Conservation (phyloP, 2,113 vertebrate species). For the Melanerpes formicivorus region DNA sequence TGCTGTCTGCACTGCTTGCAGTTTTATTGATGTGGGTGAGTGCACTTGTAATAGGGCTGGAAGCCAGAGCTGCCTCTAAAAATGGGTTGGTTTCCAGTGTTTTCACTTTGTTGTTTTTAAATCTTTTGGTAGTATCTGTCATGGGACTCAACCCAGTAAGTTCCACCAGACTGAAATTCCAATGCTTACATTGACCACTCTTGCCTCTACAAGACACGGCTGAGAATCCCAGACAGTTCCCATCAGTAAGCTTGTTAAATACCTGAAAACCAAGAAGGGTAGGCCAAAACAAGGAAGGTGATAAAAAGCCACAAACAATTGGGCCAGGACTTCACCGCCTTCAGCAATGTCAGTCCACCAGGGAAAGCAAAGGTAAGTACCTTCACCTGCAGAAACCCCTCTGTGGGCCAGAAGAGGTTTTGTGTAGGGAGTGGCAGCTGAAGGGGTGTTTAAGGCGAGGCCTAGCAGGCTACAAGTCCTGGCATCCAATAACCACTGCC, state of each 20-base stretch:
- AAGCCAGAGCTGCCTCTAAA: neutral
- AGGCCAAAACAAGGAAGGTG: neutral
- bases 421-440: neutral
- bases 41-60: neutral
- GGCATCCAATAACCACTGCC: neutral
- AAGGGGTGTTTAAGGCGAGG: slow-evolving; percentile 48
- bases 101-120: neutral
- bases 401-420: neutral
- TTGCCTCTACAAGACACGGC: neutral
- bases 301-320: neutral
- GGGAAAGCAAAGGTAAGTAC: neutral
- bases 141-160: neutral
- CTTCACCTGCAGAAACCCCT: neutral
- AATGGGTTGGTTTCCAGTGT: neutral
- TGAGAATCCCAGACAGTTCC: neutral
- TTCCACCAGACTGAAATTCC: neutral
- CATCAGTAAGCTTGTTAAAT: neutral
- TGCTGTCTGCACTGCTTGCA: neutral
- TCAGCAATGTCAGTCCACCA: neutral
- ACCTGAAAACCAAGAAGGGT: neutral
- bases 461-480: neutral
- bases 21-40: neutral
- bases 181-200: neutral
- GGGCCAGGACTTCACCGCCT: neutral
- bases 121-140: neutral